Base-by-base conservation (phyloP, 1,140 invertebrate genomes). In the Heliothis subflexa region DNA sequence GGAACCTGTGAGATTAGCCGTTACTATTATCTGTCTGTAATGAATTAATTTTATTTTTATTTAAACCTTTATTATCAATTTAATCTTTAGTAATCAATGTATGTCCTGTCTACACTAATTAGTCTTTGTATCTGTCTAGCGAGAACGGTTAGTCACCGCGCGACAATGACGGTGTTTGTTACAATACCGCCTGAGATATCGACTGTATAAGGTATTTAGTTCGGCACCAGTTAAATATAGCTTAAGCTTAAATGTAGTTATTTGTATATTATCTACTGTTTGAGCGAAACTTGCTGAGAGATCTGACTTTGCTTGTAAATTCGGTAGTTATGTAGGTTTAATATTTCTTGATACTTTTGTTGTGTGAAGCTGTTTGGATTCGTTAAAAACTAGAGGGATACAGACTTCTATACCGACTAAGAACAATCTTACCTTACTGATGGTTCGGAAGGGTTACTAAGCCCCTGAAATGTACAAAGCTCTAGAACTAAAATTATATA, bases 91-190 rank as follows among this genome's bases (percentile, higher is more conserved):
- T 25, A 2, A 25, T 40, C 1, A 0, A 5, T 40, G 33, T 40
- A 5, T 40, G 33, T 40, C 12, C 40, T 40, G 47, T 59, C 47
- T 78, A 18, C 28, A 64, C 7, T 64, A 72, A 64, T 83, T 86
- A 88, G 28, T 88, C 86, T 88, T 81, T 86, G 86, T 21, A 68
- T 57, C 2, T 59, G 86, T 88, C 85, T 90, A 84, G 84, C 75
- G 25, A 77, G 80, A 54, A 81, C 84, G 86, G 85, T 90, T 91
- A 90, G 86, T 91, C 88, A 90, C 83, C 79, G 83, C 75, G 73
- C 78, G 85, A 91, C 89, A 90, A 89, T 89, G 85, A 82, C 75
- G 73, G 62, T 57, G 70, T 75, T 81, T 73, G 62, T 81, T 72
- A 78, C 70, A 81, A 64, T 77, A 81, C 71, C 33, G 78, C 25